These are phyloP conservation scores for Oreortyx pictus DNA, from an alignment of 2,797 vertebrate species.

Conservation along the genomic window DNA sequence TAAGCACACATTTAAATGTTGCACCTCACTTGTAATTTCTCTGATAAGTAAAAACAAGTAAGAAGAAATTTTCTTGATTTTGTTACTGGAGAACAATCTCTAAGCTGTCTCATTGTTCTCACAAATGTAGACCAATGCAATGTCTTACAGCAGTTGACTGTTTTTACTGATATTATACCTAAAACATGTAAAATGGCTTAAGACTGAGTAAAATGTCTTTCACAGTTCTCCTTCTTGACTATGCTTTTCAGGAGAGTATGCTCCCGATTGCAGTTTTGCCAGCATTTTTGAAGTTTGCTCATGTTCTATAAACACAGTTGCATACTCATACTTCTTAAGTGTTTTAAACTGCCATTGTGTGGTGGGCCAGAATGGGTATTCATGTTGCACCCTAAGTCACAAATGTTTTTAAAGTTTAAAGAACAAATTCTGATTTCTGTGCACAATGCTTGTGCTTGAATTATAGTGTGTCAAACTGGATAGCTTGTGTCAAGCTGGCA, in stretches of 20 bases:
- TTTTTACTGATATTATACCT: not conserved
- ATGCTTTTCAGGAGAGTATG: not conserved
- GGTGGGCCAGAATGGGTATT: not conserved
- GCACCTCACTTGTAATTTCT: not conserved
- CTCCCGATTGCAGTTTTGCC: not conserved
- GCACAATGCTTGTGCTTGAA: not conserved
- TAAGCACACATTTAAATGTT: not conserved
- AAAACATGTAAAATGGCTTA: no score
- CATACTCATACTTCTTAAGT: not conserved
- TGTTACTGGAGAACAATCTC: not conserved
- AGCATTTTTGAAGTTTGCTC: not conserved
- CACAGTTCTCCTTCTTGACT: not conserved
- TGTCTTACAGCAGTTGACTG: not conserved
- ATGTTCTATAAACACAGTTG: not conserved
- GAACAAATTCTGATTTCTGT: not conserved
- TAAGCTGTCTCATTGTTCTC: not conserved
- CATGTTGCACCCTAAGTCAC: not conserved
- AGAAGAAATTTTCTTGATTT: not conserved
- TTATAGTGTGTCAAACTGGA: not conserved
- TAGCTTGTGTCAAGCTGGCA: not conserved
- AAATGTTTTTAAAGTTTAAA: not conserved
- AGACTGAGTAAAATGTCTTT: no score
- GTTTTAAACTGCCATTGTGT: not conserved
- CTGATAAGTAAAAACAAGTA: not conserved
- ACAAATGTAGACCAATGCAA: not conserved